Base-by-base conservation (phyloP, 2,113 vertebrate species). In the Entelurus aequoreus region DNA sequence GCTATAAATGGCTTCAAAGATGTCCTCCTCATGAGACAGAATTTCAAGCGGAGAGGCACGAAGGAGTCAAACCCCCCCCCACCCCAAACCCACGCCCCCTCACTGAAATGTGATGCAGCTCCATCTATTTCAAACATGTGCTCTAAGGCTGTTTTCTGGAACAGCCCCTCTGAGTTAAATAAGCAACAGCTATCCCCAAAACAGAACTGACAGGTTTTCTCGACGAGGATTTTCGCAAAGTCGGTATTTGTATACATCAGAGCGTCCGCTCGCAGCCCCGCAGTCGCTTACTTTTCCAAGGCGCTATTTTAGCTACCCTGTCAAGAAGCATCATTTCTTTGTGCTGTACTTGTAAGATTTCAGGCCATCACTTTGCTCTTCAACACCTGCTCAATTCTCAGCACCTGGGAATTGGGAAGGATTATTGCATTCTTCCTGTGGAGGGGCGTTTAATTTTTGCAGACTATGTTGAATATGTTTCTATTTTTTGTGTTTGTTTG, bases 1-100 rank as follows among this genome's bases (percentile, higher is more conserved):
- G 57, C 53, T 59, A 68, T 63, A 60, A 69, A 16, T 69, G 59
- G 65, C 69, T 59, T 57, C 21, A 62, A 68, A 68, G 36, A 28
- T 59, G 48, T 79, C 66, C 52, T 66, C 28, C 21, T 36, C 58
- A 42, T 28, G 10, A 71, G 48, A 57, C 44, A 61, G 13, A 55
- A 60, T 65, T 53, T 63, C 48, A 75, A 62, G 8, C 58, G 37
- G 35, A 54, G 35, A 63, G 57, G 60, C 48, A 16, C 12, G 21
- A 63, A 46, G 15, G 10, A 58, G 40, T 49, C 19, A 58, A 48
- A 51, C 46, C 38, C 3, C 38, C 3, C 58, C 48, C 48, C 38
- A 21, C 19, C 51, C 36, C 28, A 28, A 28, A 28, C 42, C 10
- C 42, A 4, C 42, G 2, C 42, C 9, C 42, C 42, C 42, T 46